A percentile compares a stretch with the other conserved stretches of the same genome.
Conservation (phyloP, 2,797 vertebrate genomes). For the Malacoraja senta region DNA sequence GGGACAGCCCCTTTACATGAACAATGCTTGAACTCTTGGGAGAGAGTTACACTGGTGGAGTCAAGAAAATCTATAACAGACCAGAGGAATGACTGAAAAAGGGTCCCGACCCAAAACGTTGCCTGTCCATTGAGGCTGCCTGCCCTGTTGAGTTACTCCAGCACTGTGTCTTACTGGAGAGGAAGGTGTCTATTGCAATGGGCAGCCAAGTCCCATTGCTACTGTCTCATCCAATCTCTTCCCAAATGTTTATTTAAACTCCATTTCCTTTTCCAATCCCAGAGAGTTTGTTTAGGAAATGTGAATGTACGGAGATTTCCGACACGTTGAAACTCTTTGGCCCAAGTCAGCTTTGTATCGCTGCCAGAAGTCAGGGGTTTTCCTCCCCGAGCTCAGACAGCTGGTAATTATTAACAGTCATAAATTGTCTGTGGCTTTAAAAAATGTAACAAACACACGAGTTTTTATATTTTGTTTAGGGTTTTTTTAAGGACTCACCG, state of each 20-base stretch:
- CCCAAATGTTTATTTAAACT: conserved; percentile 9
- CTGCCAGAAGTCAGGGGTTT: neutral
- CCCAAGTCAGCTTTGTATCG: neutral
- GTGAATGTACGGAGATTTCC: neutral
- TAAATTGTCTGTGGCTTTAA: neutral
- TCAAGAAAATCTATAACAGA: neutral
- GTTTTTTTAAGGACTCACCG: conserved; percentile 8
- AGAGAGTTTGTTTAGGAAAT: neutral
- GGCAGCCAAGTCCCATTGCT: conserved; percentile 9
- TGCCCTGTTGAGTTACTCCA: too few species aligned
- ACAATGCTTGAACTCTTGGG: too few species aligned
- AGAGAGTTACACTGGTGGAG: neutral
- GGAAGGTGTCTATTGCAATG: neutral
- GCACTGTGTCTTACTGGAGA: too few species aligned
- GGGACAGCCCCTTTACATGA: neutral
- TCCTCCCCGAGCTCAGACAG: neutral
- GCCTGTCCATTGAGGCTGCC: too few species aligned
- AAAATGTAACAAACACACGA: neutral
- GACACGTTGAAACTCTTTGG: neutral
- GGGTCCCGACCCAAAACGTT: too few species aligned
- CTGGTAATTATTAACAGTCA: conserved; percentile 13
- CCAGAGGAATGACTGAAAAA: neutral
- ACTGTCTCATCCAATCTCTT: neutral
- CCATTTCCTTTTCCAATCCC: conserved; percentile 8
- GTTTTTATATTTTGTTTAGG: conserved; percentile 1